Base-by-base conservation (phyloP, 2,113 vertebrate genomes). In the Dipodomys merriami region DNA sequence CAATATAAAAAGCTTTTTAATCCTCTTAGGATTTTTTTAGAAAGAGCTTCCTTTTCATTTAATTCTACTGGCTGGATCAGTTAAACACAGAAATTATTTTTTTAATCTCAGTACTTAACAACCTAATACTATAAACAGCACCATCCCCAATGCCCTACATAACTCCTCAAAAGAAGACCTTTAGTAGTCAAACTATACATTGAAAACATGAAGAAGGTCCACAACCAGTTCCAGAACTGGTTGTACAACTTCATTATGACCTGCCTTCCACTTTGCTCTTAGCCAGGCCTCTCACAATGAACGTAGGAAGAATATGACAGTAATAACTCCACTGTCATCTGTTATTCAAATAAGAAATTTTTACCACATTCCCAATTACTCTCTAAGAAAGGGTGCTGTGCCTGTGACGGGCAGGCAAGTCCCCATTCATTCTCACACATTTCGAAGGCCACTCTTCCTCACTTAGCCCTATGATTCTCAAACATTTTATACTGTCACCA, bases 11-110 rank as follows among this genome's bases (percentile, higher is more conserved):
- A 73, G 25, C 22, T 1, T 82, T 87, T 85, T 84, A 84, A 57
- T 92, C 53, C 35, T 92, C 77, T 95, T 57, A 27, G 16, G 6
- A 85, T 93, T 95, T 95, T 94, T 95, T 95, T 94, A 90, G 7
- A 83, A 94, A 93, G 4, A 81, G 15, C 7, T 5, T 76, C 71
- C 29, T 87, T 90, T 92, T 87, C 74, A 91, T 87, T 95, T 81
- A 87, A 94, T 87, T 95, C 23, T 78, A 67, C 16, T 90, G 35
- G 27, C 27, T 72, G 92, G 79, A 95, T 95, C 60, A 68, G 19
- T 39, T 93, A 83, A 88, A 86, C 81, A 73, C 19, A 77, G 49
- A 93, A n/a, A 35, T 22, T 35, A 95, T 96, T 96, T 91, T 86
- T 90, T 57, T 57, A 16, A 95, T 57, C 76, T 96, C 44, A 92